These are phyloP conservation scores for Crossocerus cetratus DNA, from an alignment of 2,888 invertebrate genomes.

Conservation along the genomic window DNA sequence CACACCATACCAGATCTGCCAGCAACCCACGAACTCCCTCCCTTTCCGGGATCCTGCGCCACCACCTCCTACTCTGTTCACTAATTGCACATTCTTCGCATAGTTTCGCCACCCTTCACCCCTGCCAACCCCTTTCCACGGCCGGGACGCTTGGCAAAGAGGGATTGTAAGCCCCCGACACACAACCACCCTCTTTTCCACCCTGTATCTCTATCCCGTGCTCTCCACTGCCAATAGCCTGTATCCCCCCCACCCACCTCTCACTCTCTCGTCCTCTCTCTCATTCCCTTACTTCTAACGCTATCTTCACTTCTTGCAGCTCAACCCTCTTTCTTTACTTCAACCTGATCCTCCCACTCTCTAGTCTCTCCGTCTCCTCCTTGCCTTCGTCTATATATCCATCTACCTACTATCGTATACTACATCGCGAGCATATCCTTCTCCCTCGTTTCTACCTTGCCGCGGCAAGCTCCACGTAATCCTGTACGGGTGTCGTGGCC, in stretches of 20 bases:
- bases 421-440: constrained; percentile 40
- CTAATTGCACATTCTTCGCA: constrained; percentile 98
- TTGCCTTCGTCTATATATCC: constrained; percentile 38
- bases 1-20: constrained; percentile 59
- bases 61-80: constrained; percentile 83
- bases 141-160: constrained; percentile 47
- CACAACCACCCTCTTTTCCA: constrained; percentile 44
- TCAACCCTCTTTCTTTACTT: constrained; percentile 40
- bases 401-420: constrained; percentile 34
- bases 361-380: constrained; percentile 26
- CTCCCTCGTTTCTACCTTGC: constrained; percentile 36
- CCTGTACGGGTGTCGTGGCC: constrained; percentile 38
- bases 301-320: constrained; percentile 20
- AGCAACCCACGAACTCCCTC: constrained; percentile 63
- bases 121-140: constrained; percentile 46
- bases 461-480: constrained; percentile 5
- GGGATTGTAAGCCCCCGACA: constrained; percentile 58
- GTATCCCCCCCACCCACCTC: constrained; percentile 14
- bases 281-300: constrained; percentile 30
- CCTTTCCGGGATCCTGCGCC: constrained; percentile 80
- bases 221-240: constrained; percentile 10
- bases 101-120: constrained; percentile 86
- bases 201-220: constrained; percentile 41
- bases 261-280: constrained; percentile 24
- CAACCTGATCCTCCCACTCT: constrained; percentile 19